phyloP scores from a whole-genome alignment of 2,888 invertebrate species.

The Trissolcus japonicus region DNA sequence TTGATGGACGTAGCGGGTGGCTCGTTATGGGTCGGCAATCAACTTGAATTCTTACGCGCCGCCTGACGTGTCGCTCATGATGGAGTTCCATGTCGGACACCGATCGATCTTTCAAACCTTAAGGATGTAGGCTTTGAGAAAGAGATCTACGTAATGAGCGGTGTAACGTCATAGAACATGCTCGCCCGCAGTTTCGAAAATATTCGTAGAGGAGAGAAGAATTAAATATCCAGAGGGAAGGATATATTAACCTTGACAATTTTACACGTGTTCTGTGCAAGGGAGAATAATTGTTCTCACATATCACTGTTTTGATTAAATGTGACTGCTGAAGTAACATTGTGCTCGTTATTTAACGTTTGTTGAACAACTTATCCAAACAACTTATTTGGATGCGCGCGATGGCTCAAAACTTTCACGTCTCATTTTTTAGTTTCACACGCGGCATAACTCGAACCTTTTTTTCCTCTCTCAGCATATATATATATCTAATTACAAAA shows the following conservation, averaged over 20 bases:
- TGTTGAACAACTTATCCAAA: slow-evolving; percentile 6
- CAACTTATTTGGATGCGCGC: slow-evolving; percentile 1
- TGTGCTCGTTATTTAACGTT: slow-evolving; percentile 5
- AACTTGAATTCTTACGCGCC: slow-evolving; percentile 71
- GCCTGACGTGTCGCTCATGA: slow-evolving; percentile 74
- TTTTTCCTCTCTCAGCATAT: too few species aligned
- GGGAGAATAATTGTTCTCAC: slow-evolving; percentile 21
- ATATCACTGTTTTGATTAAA: slow-evolving; percentile 23
- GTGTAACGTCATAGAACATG: slow-evolving; percentile 48
- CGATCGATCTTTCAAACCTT: slow-evolving; percentile 71
- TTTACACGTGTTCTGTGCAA: slow-evolving; percentile 21
- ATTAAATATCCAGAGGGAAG: slow-evolving; percentile 65
- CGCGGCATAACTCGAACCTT: background rate
- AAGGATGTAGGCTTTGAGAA: slow-evolving; percentile 66
- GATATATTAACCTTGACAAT: slow-evolving; percentile 57
- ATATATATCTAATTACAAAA: slow-evolving; percentile 40
- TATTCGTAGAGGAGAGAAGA: slow-evolving; percentile 61
- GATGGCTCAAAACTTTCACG: background rate
- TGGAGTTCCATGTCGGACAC: slow-evolving; percentile 69
- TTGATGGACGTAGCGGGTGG: slow-evolving; percentile 75
- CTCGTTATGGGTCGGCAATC: slow-evolving; percentile 72
- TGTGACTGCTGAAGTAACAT: slow-evolving; percentile 2
- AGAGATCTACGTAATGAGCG: slow-evolving; percentile 59
- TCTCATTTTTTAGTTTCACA: background rate
- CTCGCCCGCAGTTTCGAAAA: slow-evolving; percentile 51